Conservation (phyloP, 2,113 vertebrate genomes). For the Genyomyrus donnyi region DNA sequence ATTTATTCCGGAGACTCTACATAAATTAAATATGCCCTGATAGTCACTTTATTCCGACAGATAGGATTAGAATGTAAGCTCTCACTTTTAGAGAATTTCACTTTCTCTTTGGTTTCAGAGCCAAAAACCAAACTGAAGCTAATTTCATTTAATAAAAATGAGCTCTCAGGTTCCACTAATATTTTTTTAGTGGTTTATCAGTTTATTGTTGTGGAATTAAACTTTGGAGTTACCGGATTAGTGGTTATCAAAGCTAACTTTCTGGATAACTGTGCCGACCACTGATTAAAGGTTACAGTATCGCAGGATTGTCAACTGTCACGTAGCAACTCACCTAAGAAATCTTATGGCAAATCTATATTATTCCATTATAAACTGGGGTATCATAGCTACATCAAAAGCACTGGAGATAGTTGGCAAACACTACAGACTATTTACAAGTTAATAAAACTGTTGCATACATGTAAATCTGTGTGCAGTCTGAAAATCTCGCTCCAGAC, state of each 20-base stretch:
- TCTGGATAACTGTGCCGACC: background rate
- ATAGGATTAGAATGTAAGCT: background rate
- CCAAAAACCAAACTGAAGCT: background rate
- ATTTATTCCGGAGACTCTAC: background rate
- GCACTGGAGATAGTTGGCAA: no score
- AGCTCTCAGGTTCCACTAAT: no score
- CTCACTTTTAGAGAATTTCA: no score
- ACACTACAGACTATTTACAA: no score
- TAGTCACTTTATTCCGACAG: background rate
- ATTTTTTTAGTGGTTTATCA: background rate
- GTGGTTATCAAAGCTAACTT: background rate
- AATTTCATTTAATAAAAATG: background rate
- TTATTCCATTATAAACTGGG: no score
- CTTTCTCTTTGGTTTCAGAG: no score
- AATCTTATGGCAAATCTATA: no score
- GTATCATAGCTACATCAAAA: no score
- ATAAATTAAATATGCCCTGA: background rate
- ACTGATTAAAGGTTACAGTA: background rate
- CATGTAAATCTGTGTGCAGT: no score
- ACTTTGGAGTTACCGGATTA: background rate
- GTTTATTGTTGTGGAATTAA: background rate
- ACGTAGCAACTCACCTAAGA: background rate
- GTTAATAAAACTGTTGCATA: no score
- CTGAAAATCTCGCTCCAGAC: no score
- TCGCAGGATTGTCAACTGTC: background rate